These are phyloP conservation scores for Passer montanus DNA, from an alignment of 2,113 vertebrate species.

Conservation along the genomic window DNA sequence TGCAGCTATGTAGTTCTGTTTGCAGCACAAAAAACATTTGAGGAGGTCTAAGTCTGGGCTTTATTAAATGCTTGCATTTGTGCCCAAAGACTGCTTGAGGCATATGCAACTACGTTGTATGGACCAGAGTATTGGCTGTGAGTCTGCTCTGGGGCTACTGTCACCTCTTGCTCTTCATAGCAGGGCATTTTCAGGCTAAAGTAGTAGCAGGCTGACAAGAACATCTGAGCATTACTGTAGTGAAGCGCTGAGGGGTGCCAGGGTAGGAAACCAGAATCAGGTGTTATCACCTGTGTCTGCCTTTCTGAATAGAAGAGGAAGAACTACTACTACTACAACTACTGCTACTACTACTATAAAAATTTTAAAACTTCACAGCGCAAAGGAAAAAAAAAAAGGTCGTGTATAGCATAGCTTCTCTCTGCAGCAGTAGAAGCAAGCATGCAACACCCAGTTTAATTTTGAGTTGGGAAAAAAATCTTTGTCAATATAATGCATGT, in stretches of 20 bases:
- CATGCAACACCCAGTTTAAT: not conserved
- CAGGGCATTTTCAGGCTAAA: not conserved
- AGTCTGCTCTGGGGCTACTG: not conserved
- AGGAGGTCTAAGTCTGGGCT: not conserved
- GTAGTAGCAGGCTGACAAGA: not conserved
- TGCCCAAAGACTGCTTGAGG: not conserved
- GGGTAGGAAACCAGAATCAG: not conserved
- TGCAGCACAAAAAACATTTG: not conserved
- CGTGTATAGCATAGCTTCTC: not conserved
- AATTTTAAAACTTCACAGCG: not conserved
- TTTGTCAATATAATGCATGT: not conserved
- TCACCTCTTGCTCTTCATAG: not conserved
- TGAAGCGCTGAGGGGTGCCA: not conserved
- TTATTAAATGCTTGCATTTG: not conserved
- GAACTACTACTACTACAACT: not conserved
- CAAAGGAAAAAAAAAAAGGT: not conserved
- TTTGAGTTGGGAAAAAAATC: not conserved
- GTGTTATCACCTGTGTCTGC: not conserved
- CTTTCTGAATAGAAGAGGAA: not conserved
- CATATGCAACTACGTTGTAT: not conserved
- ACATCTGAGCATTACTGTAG: not conserved
- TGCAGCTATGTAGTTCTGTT: not conserved
- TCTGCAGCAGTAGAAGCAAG: not conserved
- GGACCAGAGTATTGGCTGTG: not conserved
- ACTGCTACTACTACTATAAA: no score